These are phyloP conservation scores for Uloborus plumipes DNA, from an alignment of 2,888 invertebrate species.

Conservation along the genomic window DNA sequence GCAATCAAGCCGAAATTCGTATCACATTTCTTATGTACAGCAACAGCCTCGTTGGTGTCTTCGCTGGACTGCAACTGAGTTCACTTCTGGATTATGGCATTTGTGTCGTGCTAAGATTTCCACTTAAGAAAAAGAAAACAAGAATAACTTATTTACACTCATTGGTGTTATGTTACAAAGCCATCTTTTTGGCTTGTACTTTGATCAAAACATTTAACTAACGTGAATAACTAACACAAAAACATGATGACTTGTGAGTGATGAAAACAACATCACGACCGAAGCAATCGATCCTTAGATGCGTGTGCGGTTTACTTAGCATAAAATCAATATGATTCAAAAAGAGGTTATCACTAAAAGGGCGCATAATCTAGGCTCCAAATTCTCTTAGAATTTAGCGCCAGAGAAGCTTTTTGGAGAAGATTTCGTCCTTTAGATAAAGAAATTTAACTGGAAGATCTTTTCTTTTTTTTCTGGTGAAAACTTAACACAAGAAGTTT, in stretches of 20 bases:
- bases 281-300: slow-evolving; percentile 16
- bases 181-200: slow-evolving; percentile 37
- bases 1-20: slow-evolving; percentile 16
- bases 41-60: slow-evolving; percentile 13
- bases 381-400: slow-evolving; percentile 4
- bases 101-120: slow-evolving; percentile 49
- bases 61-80: slow-evolving; percentile 19
- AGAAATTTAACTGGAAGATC: slow-evolving; percentile 6
- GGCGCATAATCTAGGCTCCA: slow-evolving; percentile 21
- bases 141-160: slow-evolving; percentile 38
- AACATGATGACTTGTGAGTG: slow-evolving; percentile 47
- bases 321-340: slow-evolving; percentile 27
- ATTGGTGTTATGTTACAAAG: slow-evolving; percentile 35
- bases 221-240: slow-evolving; percentile 53
- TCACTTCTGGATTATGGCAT: slow-evolving; percentile 28
- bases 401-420: background rate
- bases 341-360: slow-evolving; percentile 27
- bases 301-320: slow-evolving; percentile 51
- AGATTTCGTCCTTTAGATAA: background rate
- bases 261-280: slow-evolving; percentile 35
- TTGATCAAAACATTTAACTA: slow-evolving; percentile 58
- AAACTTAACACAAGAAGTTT: too few relatives aligned
- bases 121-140: slow-evolving; percentile 28
- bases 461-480: background rate
- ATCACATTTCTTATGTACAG: slow-evolving; percentile 47